Percentiles rank a stretch among this genome's conserved stretches.
phyloP scores from a whole-genome alignment of 2,113 vertebrate genomes.

The Melanocharis versteri region DNA sequence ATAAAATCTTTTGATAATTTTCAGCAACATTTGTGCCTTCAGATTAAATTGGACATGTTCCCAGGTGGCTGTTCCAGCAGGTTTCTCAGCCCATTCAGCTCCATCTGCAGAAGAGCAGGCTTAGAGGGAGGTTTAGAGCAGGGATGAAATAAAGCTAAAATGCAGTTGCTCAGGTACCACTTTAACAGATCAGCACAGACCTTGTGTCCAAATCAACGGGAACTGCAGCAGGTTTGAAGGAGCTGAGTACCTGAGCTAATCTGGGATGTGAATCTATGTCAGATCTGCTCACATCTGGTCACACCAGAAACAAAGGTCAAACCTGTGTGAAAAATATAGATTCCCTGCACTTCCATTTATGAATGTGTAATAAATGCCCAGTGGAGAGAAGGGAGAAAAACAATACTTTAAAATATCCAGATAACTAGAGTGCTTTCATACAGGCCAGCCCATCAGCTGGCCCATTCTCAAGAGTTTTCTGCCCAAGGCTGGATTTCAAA shows the following conservation, averaged over 20 bases:
- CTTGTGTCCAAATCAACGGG: not conserved
- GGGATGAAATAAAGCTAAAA: not conserved
- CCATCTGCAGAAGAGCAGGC: not conserved
- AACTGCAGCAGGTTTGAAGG: not conserved
- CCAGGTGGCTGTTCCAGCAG: not conserved
- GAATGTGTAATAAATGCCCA: conserved; percentile 55
- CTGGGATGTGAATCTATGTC: not conserved
- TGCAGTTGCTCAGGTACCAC: not conserved
- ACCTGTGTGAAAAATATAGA: not conserved
- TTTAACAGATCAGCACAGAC: not conserved
- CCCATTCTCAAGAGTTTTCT: not conserved
- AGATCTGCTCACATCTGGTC: not conserved
- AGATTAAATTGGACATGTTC: conserved; percentile 21
- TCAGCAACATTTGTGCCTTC: conserved; percentile 5
- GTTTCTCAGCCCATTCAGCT: not conserved
- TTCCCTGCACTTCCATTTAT: conserved; percentile 53
- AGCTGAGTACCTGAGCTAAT: not conserved
- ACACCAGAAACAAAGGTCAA: not conserved
- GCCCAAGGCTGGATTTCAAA: not conserved
- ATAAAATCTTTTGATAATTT: conserved; percentile 38
- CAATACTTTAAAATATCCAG: conserved; percentile 20
- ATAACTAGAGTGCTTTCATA: not conserved
- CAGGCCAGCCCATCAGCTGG: not conserved
- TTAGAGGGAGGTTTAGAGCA: not conserved
- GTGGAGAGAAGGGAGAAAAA: not conserved